Evolutionary conservation across 2,113 vertebrate species (phyloP).

Genomic region (Smithornis capensis): DNA sequence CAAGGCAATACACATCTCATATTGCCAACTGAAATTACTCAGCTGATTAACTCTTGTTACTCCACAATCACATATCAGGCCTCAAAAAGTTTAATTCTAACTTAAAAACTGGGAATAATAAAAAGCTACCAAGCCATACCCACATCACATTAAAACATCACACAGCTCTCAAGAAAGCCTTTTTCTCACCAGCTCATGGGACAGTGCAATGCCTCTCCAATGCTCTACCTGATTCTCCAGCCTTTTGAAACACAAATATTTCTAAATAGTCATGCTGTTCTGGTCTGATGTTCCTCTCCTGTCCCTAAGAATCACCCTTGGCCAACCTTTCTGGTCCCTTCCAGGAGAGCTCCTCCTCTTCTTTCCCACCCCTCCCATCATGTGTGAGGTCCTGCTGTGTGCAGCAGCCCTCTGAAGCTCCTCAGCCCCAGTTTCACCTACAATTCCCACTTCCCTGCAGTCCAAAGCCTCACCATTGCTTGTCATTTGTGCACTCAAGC

Average conservation of each 20-base stretch:
- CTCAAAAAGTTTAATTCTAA: not conserved
- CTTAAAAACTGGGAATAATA: not conserved
- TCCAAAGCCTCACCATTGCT: not conserved
- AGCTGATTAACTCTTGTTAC: not conserved
- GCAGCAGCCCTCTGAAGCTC: not conserved
- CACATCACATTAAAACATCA: not conserved
- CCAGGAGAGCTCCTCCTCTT: not conserved
- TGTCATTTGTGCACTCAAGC: not conserved
- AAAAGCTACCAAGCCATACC: not conserved
- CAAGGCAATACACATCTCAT: not conserved
- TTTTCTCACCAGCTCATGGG: not conserved
- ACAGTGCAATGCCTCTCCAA: not conserved
- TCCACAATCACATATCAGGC: not conserved
- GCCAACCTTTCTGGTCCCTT: not conserved
- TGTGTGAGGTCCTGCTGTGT: accelerated
- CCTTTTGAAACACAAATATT: not conserved
- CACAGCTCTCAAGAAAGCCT: not conserved
- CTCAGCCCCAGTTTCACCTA: not conserved
- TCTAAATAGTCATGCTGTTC: accelerated
- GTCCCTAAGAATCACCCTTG: not conserved
- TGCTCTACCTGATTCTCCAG: not conserved
- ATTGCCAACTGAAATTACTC: not conserved
- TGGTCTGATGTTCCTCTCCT: not conserved
- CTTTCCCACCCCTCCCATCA: not conserved
- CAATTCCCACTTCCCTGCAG: not conserved